These are phyloP conservation scores for Phyllotreta striolata DNA, from an alignment of 2,888 invertebrate species.

Conservation along the genomic window DNA sequence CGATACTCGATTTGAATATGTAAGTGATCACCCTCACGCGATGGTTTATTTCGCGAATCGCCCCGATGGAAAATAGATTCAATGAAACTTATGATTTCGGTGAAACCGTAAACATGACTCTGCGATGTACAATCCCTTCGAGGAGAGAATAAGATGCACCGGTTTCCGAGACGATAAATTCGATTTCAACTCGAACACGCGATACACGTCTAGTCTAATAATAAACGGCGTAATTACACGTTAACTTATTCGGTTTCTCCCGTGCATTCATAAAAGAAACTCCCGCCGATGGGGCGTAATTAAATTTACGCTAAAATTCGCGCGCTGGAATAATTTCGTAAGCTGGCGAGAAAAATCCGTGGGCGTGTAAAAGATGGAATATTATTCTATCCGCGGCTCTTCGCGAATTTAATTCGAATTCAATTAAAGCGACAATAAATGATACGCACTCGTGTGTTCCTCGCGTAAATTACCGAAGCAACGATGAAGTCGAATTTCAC, in stretches of 20 bases:
- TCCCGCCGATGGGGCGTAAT: too few species aligned
- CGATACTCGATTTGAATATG: conserved; percentile 31
- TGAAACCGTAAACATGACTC: conserved; percentile 28
- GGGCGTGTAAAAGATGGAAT: too few species aligned
- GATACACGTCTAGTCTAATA: conserved; percentile 24
- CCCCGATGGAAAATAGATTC: conserved; percentile 17
- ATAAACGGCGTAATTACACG: conserved; percentile 10
- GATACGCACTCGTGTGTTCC: background rate
- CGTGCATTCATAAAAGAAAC: too few species aligned
- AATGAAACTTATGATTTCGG: conserved; percentile 32
- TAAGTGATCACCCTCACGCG: conserved; percentile 28
- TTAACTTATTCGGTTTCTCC: background rate
- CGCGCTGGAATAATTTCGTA: too few species aligned
- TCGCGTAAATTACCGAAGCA: background rate
- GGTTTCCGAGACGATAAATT: conserved; percentile 21
- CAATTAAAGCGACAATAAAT: background rate
- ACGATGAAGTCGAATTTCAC: conserved; percentile 3
- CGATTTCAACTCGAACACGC: conserved; percentile 19
- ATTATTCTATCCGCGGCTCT: too few species aligned
- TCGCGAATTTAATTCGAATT: too few species aligned
- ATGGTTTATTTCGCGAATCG: conserved; percentile 27
- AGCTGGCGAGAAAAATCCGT: too few species aligned
- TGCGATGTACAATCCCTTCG: conserved; percentile 8
- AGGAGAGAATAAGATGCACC: conserved; percentile 22
- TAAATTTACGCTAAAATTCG: too few species aligned